phyloP scores from a whole-genome alignment of 2,888 invertebrate species.

The Drosophila robusta region DNA sequence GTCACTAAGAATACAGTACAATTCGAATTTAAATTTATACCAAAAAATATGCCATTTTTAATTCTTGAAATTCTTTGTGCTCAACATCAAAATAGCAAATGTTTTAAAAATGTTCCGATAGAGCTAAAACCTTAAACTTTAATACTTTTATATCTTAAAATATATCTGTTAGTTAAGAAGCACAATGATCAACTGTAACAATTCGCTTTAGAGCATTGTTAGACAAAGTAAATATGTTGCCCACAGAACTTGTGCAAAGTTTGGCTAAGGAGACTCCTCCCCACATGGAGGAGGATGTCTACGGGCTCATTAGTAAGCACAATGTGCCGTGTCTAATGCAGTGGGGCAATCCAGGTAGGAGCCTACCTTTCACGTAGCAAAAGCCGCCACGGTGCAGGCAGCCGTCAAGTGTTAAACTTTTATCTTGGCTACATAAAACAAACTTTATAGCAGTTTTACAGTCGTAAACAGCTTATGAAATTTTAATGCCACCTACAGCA shows the following conservation, averaged over 20 bases:
- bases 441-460: constrained; percentile 72
- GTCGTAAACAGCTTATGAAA: constrained; percentile 76
- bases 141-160: too few relatives aligned
- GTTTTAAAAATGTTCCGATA: too few relatives aligned
- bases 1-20: too few relatives aligned
- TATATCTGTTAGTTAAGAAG: neutral
- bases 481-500: constrained; percentile 55
- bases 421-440: constrained; percentile 60
- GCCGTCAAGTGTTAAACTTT: constrained; percentile 48
- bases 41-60: too few relatives aligned
- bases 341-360: constrained; percentile 15
- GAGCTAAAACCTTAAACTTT: too few relatives aligned
- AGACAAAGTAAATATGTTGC: constrained; percentile 27
- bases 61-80: too few relatives aligned
- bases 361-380: constrained; percentile 1
- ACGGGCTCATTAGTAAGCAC: constrained; percentile 69
- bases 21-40: too few relatives aligned
- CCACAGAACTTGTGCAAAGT: constrained; percentile 8
- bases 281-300: constrained; percentile 62
- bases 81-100: too few relatives aligned
- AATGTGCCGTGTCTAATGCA: constrained; percentile 50
- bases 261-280: neutral
- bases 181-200: neutral
- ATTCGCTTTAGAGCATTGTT: neutral
- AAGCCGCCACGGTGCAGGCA: neutral